These are phyloP conservation scores for Lordiphosa mommai DNA, from an alignment of 1,140 invertebrate genomes.

Conservation along the genomic window DNA sequence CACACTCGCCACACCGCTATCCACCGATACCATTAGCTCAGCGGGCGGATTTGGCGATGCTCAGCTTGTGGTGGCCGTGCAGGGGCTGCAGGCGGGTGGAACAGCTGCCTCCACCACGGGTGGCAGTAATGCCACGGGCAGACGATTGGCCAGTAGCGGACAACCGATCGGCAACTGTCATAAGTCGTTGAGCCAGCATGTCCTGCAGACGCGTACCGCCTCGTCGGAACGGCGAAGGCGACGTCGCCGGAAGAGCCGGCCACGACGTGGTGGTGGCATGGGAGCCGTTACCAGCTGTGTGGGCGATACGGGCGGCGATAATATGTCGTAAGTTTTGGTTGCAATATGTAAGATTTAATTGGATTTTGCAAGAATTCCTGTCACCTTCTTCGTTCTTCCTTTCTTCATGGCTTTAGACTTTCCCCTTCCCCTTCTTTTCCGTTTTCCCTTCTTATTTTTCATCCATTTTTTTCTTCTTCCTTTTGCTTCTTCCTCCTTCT, in stretches of 20 bases:
- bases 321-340: slow-evolving; percentile 72
- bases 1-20: slow-evolving; percentile 47
- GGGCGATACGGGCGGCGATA: slow-evolving; percentile 67
- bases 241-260: slow-evolving; percentile 67
- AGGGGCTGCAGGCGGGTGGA: slow-evolving; percentile 34
- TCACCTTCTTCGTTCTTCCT: background rate
- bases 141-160: slow-evolving; percentile 67
- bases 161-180: slow-evolving; percentile 30
- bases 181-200: slow-evolving; percentile 76
- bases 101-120: slow-evolving; percentile 28
- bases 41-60: slow-evolving; percentile 68
- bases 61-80: slow-evolving; percentile 63
- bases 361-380: background rate
- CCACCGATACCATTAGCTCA: slow-evolving; percentile 69
- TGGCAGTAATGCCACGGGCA: slow-evolving; percentile 71
- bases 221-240: slow-evolving; percentile 70
- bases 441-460: background rate
- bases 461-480: background rate
- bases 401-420: background rate
- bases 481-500: too few species aligned
- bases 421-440: background rate
- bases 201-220: slow-evolving; percentile 69
- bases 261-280: slow-evolving; percentile 63
- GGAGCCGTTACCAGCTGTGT: slow-evolving; percentile 65
- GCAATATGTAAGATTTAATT: too few species aligned